Conservation (phyloP, 1,140 invertebrate species). For the Sarcophaga peregrina region DNA sequence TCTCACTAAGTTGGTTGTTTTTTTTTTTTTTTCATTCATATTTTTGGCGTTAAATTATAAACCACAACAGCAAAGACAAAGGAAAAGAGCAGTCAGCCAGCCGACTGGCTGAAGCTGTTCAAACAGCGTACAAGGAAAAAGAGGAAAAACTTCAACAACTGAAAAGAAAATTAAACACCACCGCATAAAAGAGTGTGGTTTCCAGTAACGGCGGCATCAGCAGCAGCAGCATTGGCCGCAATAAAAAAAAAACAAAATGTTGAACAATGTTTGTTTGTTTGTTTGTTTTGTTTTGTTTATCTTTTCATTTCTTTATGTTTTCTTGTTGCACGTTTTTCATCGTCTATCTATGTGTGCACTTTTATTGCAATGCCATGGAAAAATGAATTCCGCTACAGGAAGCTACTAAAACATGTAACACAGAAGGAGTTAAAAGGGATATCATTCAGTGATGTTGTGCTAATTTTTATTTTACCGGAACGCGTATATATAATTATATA, state of each 20-base stretch:
- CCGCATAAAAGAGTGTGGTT: constrained; percentile 30
- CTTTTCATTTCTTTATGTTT: too few species aligned
- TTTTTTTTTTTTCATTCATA: constrained; percentile 21
- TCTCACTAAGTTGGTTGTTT: neutral
- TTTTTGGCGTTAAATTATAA: constrained; percentile 39
- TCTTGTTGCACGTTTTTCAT: constrained; percentile 20
- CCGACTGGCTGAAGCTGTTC: neutral
- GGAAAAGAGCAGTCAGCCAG: too few species aligned
- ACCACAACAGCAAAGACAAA: constrained; percentile 12
- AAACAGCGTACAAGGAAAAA: neutral
- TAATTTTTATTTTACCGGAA: too few species aligned
- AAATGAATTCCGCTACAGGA: too few species aligned
- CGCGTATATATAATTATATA: too few species aligned
- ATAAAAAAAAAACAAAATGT: neutral
- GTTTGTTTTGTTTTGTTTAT: neutral
- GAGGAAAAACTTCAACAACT: constrained; percentile 7
- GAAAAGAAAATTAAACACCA: constrained; percentile 12
- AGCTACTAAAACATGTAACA: too few species aligned
- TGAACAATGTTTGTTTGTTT: constrained; percentile 12
- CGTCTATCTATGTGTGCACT: neutral
- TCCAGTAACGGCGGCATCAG: constrained; percentile 6
- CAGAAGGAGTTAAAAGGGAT: too few species aligned
- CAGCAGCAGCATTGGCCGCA: constrained; percentile 4
- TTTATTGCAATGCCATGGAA: too few species aligned
- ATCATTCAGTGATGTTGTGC: too few species aligned